Conservation (phyloP, 2,113 vertebrate species). For the Shinisaurus crocodilurus region DNA sequence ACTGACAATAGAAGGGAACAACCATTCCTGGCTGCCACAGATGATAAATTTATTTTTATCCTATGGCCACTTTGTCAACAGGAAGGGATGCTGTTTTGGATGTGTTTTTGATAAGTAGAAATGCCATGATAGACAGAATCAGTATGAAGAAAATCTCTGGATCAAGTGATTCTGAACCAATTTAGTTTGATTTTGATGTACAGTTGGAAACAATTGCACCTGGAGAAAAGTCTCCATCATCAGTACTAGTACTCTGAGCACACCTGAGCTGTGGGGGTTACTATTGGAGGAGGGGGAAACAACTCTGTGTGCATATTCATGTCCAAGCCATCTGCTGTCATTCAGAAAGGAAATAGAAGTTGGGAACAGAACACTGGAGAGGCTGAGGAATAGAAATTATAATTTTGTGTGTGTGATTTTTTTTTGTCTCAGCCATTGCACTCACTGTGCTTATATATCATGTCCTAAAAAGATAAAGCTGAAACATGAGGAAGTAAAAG, state of each 20-base stretch:
- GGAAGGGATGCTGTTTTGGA: background rate
- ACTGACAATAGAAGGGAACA: background rate
- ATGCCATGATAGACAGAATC: background rate
- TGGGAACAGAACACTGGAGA: slow-evolving; percentile 37
- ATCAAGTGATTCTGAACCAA: background rate
- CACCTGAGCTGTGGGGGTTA: slow-evolving; percentile 36
- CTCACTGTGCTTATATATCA: slow-evolving; percentile 39
- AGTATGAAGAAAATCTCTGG: background rate
- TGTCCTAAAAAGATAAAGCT: slow-evolving; percentile 12
- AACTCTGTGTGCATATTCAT: slow-evolving; percentile 17
- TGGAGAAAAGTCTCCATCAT: background rate
- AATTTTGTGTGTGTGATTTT: background rate
- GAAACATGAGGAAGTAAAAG: slow-evolving; percentile 27
- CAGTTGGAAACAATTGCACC: background rate
- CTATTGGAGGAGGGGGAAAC: slow-evolving; percentile 33
- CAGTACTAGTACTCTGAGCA: slow-evolving; percentile 10
- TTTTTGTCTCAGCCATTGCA: slow-evolving; percentile 13
- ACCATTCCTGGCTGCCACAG: background rate
- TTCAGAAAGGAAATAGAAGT: slow-evolving; percentile 50
- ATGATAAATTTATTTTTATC: background rate
- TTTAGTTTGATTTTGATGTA: background rate
- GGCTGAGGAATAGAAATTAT: slow-evolving; percentile 57
- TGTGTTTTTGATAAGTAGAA: background rate
- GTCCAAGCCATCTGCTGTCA: slow-evolving; percentile 13
- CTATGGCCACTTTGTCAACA: background rate